A percentile compares a stretch with the other conserved stretches of the same genome.
Conservation (phyloP, 2,113 vertebrate genomes). For the Diadophis punctatus region DNA sequence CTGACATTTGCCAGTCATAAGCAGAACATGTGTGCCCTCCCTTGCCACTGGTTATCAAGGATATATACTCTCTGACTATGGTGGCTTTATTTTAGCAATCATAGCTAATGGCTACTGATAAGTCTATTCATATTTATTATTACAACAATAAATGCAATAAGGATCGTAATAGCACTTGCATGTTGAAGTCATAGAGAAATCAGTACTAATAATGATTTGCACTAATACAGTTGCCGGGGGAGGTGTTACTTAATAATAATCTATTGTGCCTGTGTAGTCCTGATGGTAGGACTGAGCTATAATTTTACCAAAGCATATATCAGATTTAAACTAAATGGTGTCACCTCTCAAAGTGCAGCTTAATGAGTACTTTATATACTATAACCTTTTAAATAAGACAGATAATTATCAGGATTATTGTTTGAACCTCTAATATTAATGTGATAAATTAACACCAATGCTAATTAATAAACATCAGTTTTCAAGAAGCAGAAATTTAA, state of each 20-base stretch:
- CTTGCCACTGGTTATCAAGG: not conserved
- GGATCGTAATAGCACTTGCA: not conserved
- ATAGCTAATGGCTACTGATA: not conserved
- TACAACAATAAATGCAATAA: not conserved
- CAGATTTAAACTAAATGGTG: not conserved
- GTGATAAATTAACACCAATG: not conserved
- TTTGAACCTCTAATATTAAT: accelerated
- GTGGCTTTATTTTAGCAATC: not conserved
- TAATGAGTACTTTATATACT: not conserved
- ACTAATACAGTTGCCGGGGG: not conserved
- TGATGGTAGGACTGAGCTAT: constrained; percentile 18
- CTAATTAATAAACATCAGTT: constrained; percentile 24
- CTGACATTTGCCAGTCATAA: not conserved
- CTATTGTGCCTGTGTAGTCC: not conserved
- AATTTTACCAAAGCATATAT: not conserved
- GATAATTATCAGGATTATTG: not conserved
- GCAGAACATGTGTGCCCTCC: not conserved
- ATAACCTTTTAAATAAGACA: not conserved
- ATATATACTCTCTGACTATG: not conserved
- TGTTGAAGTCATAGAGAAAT: not conserved
- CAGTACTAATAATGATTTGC: constrained; percentile 5
- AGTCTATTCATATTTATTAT: not conserved
- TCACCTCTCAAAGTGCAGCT: not conserved
- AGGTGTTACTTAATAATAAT: constrained; percentile 10
- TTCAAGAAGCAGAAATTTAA: not conserved